Percentiles rank a stretch among this genome's conserved stretches.
phyloP scores from a whole-genome alignment of 1,140 invertebrate species.

The Eulimnadia texana region DNA sequence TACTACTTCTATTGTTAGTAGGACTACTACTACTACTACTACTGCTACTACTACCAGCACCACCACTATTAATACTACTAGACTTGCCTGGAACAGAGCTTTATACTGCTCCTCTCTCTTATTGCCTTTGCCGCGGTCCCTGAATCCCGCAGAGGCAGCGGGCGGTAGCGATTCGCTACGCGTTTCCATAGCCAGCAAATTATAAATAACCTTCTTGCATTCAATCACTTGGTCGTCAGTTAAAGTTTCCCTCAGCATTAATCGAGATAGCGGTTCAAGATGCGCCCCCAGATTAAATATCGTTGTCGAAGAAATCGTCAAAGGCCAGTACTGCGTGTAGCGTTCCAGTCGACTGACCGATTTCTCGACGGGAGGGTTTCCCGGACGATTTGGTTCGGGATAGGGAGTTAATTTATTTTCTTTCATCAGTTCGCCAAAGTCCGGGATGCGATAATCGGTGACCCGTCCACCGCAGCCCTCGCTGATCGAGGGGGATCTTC shows the following conservation, averaged over 20 bases:
- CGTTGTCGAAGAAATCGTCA: conserved; percentile 76
- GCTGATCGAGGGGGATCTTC: conserved; percentile 88
- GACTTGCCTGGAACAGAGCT: conserved; percentile 34
- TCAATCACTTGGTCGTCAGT: conserved; percentile 70
- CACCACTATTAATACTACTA: too few species aligned
- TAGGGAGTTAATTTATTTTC: conserved; percentile 59
- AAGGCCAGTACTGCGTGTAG: conserved; percentile 79
- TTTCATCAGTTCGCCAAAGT: conserved; percentile 78
- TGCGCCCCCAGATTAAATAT: conserved; percentile 75
- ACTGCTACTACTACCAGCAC: too few species aligned
- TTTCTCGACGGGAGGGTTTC: conserved; percentile 32
- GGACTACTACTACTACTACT: too few species aligned
- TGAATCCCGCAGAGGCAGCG: neutral
- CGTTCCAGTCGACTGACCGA: conserved; percentile 54
- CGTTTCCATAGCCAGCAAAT: conserved; percentile 63
- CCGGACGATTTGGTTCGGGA: neutral
- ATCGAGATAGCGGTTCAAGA: conserved; percentile 57
- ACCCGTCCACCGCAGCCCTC: conserved; percentile 85
- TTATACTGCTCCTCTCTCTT: conserved; percentile 71
- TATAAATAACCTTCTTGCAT: conserved; percentile 74
- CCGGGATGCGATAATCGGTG: conserved; percentile 71
- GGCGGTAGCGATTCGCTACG: conserved; percentile 61
- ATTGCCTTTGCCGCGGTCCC: conserved; percentile 11
- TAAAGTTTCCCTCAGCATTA: conserved; percentile 69
- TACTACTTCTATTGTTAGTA: too few species aligned